Conservation (phyloP, 2,797 vertebrate species). For the Cyprinodon diabolis region DNA sequence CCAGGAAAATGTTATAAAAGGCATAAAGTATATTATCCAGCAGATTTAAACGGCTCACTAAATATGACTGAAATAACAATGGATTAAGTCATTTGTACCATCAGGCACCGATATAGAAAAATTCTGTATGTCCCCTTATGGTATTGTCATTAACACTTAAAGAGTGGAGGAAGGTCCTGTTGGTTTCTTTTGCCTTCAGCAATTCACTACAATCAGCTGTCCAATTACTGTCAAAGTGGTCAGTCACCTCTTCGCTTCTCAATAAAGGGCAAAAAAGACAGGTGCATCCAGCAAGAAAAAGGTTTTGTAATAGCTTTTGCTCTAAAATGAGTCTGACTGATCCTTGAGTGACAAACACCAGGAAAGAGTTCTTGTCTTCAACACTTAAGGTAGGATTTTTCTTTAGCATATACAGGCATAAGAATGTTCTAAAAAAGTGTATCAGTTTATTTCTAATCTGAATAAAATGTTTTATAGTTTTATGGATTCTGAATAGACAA, state of each 20-base stretch:
- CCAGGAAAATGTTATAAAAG: background rate
- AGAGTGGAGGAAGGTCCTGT: background rate
- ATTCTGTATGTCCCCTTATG: constrained; percentile 2
- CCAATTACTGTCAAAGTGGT: constrained; percentile 66
- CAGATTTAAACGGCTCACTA: background rate
- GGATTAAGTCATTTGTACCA: background rate
- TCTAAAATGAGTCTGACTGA: constrained; percentile 13
- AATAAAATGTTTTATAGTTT: background rate
- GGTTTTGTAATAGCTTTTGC: constrained; percentile 19
- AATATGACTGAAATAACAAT: background rate
- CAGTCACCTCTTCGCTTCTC: constrained; percentile 51
- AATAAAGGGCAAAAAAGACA: constrained; percentile 51
- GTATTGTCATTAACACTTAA: background rate
- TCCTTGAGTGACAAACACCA: background rate
- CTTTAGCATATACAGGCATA: background rate
- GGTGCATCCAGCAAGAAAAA: constrained; percentile 20
- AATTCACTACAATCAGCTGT: constrained; percentile 43
- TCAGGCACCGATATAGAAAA: background rate
- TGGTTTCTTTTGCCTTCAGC: constrained; percentile 24
- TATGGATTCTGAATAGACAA: background rate
- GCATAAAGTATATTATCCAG: background rate
- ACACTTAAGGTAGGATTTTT: background rate
- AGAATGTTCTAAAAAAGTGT: background rate
- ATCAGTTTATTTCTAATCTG: background rate
- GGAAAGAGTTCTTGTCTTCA: background rate